Base-by-base conservation (phyloP, 30 jellyfish, hydroid and myxozoan genomes). In the Aurelia sp. region DNA sequence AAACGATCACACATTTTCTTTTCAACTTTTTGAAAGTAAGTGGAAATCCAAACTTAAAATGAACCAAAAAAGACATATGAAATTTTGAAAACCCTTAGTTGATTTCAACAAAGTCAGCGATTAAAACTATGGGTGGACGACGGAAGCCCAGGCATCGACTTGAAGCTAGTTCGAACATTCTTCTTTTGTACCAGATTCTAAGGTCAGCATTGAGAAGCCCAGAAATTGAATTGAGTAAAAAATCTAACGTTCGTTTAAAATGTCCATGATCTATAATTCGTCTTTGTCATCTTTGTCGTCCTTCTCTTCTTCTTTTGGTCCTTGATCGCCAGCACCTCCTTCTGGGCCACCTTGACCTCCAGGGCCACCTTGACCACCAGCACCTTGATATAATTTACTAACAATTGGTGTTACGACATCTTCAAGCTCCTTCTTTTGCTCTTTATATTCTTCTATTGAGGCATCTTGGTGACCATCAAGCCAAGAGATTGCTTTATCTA, bases 351-450 rank as follows among this genome's bases (percentile, higher is more conserved):
- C 73, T 84, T 60, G 92, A 17, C 63, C 90, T 6, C 91, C 95
- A 10, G 85, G 92, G 8, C 93, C 93, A 3, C 88, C 92, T 62
- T 70, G 80, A 24, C 98, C 98, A 4, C 98, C 99, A 73, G 93
- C 97, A 60, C 97, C 98, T 91, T 96, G 99, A 88, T 96, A 96
- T 16, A 96, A 48, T 77, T 96, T 96, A 85, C 99, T 96, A 81
- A 96, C 92, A 52, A 96, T 96, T 52, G 99, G 99, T 21, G 98
- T 90, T 63, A 97, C 99, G 41, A 74, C 87, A 79, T 91, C 99
- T 84, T 96, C 99, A 33, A 96, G 66, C 60, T 74, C 93, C 71
- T 91, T 96, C 97, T 91, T 96, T 22, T 87, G 87, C 63, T 91
- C 99, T 69, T 96, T 96, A 59, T 92, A 78, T 65, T 96, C 99